Base-by-base conservation (phyloP, 1,140 invertebrate species). In the Habropoda laboriosa region DNA sequence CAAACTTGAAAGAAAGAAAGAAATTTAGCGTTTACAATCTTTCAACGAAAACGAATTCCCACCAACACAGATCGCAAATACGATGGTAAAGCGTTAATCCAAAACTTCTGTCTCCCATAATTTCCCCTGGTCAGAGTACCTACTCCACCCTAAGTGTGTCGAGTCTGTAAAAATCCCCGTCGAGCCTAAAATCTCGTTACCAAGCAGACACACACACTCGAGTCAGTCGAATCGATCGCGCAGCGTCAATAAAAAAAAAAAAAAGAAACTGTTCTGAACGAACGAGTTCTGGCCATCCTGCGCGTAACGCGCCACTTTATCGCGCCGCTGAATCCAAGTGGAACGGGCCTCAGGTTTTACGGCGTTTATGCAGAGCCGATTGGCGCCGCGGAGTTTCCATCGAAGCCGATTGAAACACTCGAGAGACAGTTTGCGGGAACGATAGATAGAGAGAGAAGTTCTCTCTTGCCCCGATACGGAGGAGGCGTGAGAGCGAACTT, bases 321-420 rank as follows among this genome's bases (percentile, higher is more conserved):
- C 51, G 38, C 51, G 24, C 5, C 51, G 61, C n/a, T 57, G 47
- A 24, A 76, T 67, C 53, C 66, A 60, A 70, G 63, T 71, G 64
- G 66, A 60, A 71, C 75, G 24, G 27, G 40, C 55, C 10, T 21
- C 67, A 57, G 60, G 61, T 75, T 64, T 74, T 64, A 64, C 72
- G 60, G 58, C 58, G 61, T 64, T 76, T 76, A 68, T 67, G 30
- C 63, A 45, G 27, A 67, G 76, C 76, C 71, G 76, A 85, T 85
- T 79, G 75, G 63, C 81, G 80, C 67, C 68, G 76, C 68, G 32
- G 21, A n/a, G 35, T 68, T 72, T 61, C 79, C 66, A 85, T 85
- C 82, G 51, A 66, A 55, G 78, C 58, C 74, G 83, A 84, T 85
- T 81, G 72, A 85, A 85, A 85, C 61, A 73, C 72, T 84, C 72